Evolutionary conservation across 2,113 vertebrate species (phyloP).

Genomic region (Diphyllodes magnificus): DNA sequence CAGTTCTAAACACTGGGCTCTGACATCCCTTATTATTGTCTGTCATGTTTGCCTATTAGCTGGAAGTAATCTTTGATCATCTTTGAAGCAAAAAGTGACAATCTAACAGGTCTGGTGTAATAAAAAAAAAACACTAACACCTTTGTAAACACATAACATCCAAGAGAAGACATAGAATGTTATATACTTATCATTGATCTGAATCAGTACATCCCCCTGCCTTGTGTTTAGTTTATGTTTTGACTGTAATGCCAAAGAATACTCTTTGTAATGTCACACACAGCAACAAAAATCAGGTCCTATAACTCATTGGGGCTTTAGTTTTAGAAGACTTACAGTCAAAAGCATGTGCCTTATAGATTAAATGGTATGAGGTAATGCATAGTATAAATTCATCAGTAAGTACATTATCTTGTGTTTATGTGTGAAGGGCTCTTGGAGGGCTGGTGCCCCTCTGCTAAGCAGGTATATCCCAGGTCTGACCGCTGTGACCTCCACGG

Average conservation of each 20-base stretch:
- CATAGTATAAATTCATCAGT: neutral
- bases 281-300: neutral
- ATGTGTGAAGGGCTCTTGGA: neutral
- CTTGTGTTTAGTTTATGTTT: slow-evolving; percentile 19
- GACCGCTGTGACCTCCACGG: neutral
- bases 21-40: neutral
- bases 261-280: neutral
- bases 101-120: neutral
- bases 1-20: neutral
- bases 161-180: neutral
- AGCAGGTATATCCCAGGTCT: neutral
- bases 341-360: neutral
- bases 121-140: neutral
- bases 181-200: neutral
- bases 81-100: neutral
- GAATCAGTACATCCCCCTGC: neutral
- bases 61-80: neutral
- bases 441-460: neutral
- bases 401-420: neutral
- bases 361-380: neutral
- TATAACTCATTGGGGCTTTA: neutral
- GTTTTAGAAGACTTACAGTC: neutral
- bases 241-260: slow-evolving; percentile 8
- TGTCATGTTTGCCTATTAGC: neutral
- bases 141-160: neutral